A percentile compares a stretch with the other conserved stretches of the same genome.
These are phyloP conservation scores for Heliconius sara DNA, from an alignment of 2,888 invertebrate species.

Conservation along the genomic window DNA sequence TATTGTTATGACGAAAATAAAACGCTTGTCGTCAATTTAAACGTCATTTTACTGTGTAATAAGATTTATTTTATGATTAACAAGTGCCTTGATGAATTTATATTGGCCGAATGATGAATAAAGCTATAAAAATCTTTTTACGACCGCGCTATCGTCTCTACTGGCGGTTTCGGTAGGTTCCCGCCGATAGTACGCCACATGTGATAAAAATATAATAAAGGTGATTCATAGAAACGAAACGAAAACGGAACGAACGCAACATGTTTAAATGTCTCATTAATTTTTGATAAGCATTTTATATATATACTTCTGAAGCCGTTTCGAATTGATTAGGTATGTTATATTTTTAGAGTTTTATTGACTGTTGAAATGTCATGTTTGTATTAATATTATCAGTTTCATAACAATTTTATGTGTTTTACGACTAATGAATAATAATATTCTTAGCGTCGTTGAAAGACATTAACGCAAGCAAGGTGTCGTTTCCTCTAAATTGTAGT, in stretches of 20 bases:
- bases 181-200: constrained; percentile 58
- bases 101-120: constrained; percentile 80
- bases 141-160: constrained; percentile 77
- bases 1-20: constrained; percentile 85
- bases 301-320: constrained; percentile 23
- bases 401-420: constrained; percentile 5
- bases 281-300: constrained; percentile 39
- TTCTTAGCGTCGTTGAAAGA: neutral
- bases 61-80: constrained; percentile 85
- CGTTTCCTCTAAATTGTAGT: constrained; percentile 13
- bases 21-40: constrained; percentile 84
- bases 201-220: constrained; percentile 47
- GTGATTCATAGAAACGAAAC: constrained; percentile 44
- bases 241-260: neutral
- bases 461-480: neutral
- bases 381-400: constrained; percentile 17
- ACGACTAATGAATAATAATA: neutral
- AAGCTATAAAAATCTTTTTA: constrained; percentile 80
- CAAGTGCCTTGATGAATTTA: constrained; percentile 84
- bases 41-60: constrained; percentile 83
- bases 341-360: constrained; percentile 38
- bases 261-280: constrained; percentile 38
- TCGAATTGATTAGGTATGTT: constrained; percentile 26
- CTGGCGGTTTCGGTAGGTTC: constrained; percentile 69
- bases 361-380: constrained; percentile 16